Percentiles rank a stretch among this genome's conserved stretches.
Conservation (phyloP, 2,888 invertebrate genomes). For the Drosophila peninsularis region DNA sequence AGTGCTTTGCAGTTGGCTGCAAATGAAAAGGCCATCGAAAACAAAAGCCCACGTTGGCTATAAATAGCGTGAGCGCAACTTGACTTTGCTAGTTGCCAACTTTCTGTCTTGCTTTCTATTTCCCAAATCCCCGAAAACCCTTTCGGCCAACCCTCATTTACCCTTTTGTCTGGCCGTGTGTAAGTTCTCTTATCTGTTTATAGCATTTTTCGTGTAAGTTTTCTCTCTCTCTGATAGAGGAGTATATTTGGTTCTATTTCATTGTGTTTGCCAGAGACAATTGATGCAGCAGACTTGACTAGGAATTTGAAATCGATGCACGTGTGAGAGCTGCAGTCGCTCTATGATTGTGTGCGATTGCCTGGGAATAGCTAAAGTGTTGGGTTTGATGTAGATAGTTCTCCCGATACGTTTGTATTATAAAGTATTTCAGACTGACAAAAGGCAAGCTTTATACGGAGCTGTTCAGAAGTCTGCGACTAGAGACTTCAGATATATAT, state of each 20-base stretch:
- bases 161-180: conserved; percentile 44
- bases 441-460: no score
- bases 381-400: neutral
- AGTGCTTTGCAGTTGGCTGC: conserved; percentile 67
- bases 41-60: conserved; percentile 78
- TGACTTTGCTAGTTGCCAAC: conserved; percentile 75
- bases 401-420: neutral
- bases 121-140: neutral
- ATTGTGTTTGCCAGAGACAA: neutral
- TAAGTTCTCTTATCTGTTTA: conserved; percentile 70
- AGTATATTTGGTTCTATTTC: neutral
- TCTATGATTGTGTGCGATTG: neutral
- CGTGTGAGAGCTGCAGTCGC: neutral
- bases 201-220: conserved; percentile 69
- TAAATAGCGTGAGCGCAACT: conserved; percentile 75
- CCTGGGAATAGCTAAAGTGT: neutral
- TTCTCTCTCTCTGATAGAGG: conserved; percentile 18
- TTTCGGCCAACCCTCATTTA: conserved; percentile 19
- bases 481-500: no score
- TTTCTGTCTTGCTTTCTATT: conserved; percentile 55
- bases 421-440: neutral
- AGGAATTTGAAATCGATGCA: conserved; percentile 5
- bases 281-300: neutral
- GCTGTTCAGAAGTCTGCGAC: no score
- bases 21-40: conserved; percentile 80